phyloP scores from a whole-genome alignment of 2,797 vertebrate genomes.

The Alfaro cultratus region DNA sequence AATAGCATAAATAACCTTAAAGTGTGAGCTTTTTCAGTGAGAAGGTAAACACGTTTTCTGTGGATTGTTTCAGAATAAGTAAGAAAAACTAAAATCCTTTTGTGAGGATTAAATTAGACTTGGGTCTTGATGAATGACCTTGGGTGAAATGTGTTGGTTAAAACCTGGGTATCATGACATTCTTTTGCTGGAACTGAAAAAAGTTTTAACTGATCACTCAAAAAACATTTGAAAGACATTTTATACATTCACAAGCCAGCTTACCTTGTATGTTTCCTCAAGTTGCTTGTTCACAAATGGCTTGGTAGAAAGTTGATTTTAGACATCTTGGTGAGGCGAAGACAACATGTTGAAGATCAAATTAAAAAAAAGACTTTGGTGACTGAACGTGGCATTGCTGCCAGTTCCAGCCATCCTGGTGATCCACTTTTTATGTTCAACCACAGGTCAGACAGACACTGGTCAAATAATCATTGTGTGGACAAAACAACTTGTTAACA shows the following conservation, averaged over 20 bases:
- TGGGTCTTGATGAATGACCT: conserved; percentile 55
- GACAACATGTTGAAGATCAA: not conserved
- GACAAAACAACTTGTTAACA: not conserved
- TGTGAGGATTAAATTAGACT: conserved; percentile 51
- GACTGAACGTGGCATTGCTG: not conserved
- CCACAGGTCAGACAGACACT: not conserved
- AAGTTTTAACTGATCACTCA: conserved; percentile 22
- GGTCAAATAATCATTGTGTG: not conserved
- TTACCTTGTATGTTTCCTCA: not conserved
- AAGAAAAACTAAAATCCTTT: conserved; percentile 18
- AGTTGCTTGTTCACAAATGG: not conserved
- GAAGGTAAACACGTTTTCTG: conserved; percentile 5
- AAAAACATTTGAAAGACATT: not conserved
- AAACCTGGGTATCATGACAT: conserved; percentile 30
- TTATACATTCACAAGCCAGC: not conserved
- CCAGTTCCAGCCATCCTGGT: not conserved
- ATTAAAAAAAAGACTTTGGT: not conserved
- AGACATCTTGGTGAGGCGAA: not conserved
- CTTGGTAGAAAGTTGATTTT: not conserved
- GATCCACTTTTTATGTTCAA: not conserved
- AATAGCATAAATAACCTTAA: conserved; percentile 35
- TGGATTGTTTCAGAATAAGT: conserved; percentile 37
- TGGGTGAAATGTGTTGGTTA: conserved; percentile 44
- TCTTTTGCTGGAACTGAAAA: conserved; percentile 36
- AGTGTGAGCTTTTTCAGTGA: conserved; percentile 24